A percentile compares a stretch with the other conserved stretches of the same genome.
phyloP scores from a whole-genome alignment of 2,113 vertebrate genomes.

The Machaerirhynchus nigripectus region DNA sequence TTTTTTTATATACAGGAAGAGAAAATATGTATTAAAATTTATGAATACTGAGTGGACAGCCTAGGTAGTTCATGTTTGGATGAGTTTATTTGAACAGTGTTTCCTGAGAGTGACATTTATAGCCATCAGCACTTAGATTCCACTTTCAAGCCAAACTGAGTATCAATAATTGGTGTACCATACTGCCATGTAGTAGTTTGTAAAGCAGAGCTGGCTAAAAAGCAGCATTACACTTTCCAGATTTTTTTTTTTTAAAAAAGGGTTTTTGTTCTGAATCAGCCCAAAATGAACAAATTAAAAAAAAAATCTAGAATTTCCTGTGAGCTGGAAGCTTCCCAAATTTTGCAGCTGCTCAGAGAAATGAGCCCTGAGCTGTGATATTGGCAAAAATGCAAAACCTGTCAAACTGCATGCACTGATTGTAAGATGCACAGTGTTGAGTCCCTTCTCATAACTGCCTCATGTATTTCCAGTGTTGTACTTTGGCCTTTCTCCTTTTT shows the following conservation, averaged over 20 bases:
- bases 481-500: not conserved
- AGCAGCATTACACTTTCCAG: not conserved
- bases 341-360: conserved; percentile 53
- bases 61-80: not conserved
- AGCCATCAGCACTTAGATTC: not conserved
- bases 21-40: not conserved
- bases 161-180: not conserved
- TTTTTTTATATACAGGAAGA: not conserved
- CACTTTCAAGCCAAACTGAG: not conserved
- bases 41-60: not conserved
- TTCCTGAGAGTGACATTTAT: conserved; percentile 19
- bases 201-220: conserved; percentile 1
- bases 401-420: conserved; percentile 9
- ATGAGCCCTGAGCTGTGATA: not conserved
- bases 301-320: conserved; percentile 1
- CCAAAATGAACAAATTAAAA: conserved; percentile 6
- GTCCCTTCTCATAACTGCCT: not conserved
- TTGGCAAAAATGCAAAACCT: conserved; percentile 35
- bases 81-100: not conserved
- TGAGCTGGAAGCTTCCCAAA: conserved; percentile 37
- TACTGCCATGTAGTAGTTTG: not conserved
- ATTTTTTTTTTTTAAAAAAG: not conserved
- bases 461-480: not conserved
- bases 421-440: not conserved
- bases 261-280: conserved; percentile 1